These are phyloP conservation scores for Ophioninae sp. DNA, from an alignment of 2,888 invertebrate genomes.

Conservation along the genomic window DNA sequence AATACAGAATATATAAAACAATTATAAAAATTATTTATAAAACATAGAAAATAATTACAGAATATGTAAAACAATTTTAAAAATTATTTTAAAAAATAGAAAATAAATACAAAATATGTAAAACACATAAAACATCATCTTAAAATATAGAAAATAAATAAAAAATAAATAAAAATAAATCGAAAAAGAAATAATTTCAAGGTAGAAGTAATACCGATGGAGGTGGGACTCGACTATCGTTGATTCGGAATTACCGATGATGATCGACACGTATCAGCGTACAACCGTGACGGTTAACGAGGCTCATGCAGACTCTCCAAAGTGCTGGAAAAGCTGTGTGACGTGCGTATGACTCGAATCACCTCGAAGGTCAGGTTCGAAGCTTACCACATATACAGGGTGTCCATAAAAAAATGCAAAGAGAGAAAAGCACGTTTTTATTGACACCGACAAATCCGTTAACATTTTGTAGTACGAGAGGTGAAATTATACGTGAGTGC, in stretches of 20 bases:
- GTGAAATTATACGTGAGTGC: conserved; percentile 18
- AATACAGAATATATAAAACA: too few species aligned
- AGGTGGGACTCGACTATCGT: background rate
- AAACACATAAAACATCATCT: too few species aligned
- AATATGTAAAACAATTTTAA: too few species aligned
- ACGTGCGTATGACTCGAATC: conserved; percentile 5
- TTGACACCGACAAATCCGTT: conserved; percentile 37
- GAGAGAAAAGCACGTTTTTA: conserved; percentile 3
- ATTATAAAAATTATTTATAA: too few species aligned
- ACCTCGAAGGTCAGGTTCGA: conserved; percentile 18
- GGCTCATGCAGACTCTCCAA: conserved; percentile 25
- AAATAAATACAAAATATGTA: too few species aligned
- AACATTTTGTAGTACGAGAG: conserved; percentile 16
- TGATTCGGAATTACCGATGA: conserved; percentile 16
- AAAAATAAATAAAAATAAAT: too few species aligned
- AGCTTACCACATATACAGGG: conserved; percentile 24
- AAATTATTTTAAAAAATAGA: too few species aligned
- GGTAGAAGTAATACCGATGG: background rate
- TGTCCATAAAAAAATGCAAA: conserved; percentile 9
- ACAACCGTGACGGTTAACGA: conserved; percentile 39
- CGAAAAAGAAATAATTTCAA: too few species aligned
- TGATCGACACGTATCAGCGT: conserved; percentile 20
- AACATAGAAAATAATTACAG: too few species aligned
- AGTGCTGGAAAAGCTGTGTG: conserved; percentile 15
- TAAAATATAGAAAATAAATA: too few species aligned